Evolutionary conservation across 2,797 vertebrate species (phyloP).

Genomic region (Zalophus californianus): DNA sequence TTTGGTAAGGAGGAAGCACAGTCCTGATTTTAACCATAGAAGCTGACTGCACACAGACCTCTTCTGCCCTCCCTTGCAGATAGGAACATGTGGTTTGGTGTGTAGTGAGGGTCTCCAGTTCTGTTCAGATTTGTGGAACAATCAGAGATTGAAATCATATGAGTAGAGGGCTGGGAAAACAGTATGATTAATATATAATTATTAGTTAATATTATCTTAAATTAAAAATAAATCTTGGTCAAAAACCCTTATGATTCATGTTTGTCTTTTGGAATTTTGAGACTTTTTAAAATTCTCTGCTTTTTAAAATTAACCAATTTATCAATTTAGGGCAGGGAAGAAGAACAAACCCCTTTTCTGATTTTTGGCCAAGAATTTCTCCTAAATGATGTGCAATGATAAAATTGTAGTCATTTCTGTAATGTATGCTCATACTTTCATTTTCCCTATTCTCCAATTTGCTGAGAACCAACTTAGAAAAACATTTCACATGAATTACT

Average conservation of each 20-base stretch:
- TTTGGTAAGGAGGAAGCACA: not conserved
- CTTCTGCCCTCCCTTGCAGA: not conserved
- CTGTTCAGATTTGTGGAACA: not conserved
- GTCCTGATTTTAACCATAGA: not conserved
- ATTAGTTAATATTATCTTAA: not conserved
- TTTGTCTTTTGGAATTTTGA: not conserved
- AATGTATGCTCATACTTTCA: not conserved
- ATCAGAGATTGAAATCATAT: not conserved
- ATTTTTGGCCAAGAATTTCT: not conserved
- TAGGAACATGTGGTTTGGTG: accelerated
- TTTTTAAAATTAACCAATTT: conserved; percentile 14
- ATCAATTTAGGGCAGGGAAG: not conserved
- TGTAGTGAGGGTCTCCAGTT: not conserved
- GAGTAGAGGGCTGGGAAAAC: not conserved
- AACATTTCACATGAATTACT: not conserved
- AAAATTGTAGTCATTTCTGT: not conserved
- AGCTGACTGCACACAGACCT: not conserved
- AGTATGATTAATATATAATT: not conserved
- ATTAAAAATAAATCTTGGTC: not conserved
- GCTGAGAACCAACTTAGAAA: not conserved
- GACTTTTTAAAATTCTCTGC: not conserved
- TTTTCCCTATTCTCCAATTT: conserved; percentile 10
- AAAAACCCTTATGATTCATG: not conserved
- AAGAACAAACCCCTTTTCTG: not conserved
- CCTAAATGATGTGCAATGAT: not conserved